These are phyloP conservation scores for Deilephila porcellus DNA, from an alignment of 2,888 invertebrate species.

Conservation along the genomic window DNA sequence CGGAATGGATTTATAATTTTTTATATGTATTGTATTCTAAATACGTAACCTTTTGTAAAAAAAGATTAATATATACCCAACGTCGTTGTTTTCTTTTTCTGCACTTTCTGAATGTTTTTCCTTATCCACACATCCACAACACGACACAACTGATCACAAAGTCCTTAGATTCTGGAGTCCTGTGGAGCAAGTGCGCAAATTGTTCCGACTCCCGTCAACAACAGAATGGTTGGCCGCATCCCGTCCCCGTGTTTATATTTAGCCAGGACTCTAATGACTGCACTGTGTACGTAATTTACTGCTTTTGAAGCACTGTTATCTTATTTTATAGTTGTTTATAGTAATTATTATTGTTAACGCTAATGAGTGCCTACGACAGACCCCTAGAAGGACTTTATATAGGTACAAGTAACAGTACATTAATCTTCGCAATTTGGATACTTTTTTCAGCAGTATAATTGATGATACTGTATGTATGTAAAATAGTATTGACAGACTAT, in stretches of 20 bases:
- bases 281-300: background rate
- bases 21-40: no score
- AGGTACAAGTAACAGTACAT: no score
- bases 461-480: no score
- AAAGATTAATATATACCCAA: no score
- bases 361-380: background rate
- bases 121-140: background rate
- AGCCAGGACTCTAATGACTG: background rate
- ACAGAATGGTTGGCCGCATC: background rate
- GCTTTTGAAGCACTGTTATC: background rate
- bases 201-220: background rate
- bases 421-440: no score
- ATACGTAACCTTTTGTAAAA: no score
- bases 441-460: no score
- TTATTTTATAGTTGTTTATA: background rate
- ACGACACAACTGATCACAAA: background rate
- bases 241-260: background rate
- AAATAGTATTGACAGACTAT: no score
- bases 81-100: background rate
- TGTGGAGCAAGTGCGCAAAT: background rate
- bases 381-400: no score
- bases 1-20: no score
- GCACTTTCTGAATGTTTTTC: background rate
- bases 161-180: background rate
- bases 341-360: background rate